Evolutionary conservation across 2,113 vertebrate genomes (phyloP), one percentile per base, ranked within the genome.

Genomic region (Stigmatopora argus): DNA sequence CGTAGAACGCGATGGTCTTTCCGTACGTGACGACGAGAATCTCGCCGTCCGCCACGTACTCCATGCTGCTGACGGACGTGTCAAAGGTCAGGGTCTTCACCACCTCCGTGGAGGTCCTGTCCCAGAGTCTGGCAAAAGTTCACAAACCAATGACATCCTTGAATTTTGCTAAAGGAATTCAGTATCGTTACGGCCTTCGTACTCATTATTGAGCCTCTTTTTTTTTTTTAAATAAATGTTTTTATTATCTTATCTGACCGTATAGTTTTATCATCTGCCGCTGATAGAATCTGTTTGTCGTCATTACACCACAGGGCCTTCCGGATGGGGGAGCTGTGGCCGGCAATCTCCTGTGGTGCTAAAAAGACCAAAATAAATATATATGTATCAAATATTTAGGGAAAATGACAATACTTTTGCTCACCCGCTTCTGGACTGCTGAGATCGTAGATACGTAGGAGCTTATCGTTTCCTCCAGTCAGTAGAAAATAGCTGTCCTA

Each of bases 251-350:
- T 44, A 13, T 21, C 93, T 89, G 76, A 98, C 96, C 95, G 90
- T 53, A 99, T 92, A 74, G 96, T 98, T 92, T 97, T 98, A 80
- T 99, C 97, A 0, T 99, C 97, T 4, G 95, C 92, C 23, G 91
- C 92, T 51, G 97, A 99, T 66, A 99, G 92, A 75, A 99, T 98
- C 81, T 96, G 96, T 74, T 90, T 93, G 79, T 99, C 95, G 3
- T 92, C 84, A 74, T 94, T 97, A 82, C 94, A 98, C 97, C 97
- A 99, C 1, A 98, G 83, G 62, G 96, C 95, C 80, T 98, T 98
- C 83, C 96, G 98, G 77, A 99, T 97, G 73, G 95, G 95, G 62
- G 95, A 95, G 3, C 92, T 94, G 76, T 99, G 97, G 61, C 97
- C 96, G 8, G 94, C 90, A 44, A 98, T 91, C 86, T 97, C 88